phyloP scores from a whole-genome alignment of 2,113 vertebrate species.

The Petrocephalus microphthalmus region DNA sequence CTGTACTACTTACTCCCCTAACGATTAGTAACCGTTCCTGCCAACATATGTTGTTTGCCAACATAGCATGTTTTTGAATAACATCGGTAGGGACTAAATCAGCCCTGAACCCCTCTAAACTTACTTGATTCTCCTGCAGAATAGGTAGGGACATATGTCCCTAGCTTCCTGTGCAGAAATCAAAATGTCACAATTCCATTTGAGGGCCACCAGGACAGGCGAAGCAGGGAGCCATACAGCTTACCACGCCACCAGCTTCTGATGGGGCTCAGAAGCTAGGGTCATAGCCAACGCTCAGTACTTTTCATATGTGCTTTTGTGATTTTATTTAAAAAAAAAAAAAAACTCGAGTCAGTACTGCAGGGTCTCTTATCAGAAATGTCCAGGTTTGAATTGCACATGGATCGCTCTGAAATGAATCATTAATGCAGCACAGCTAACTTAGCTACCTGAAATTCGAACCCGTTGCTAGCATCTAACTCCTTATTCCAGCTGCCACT shows the following conservation, averaged over 20 bases:
- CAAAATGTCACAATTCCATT: not conserved
- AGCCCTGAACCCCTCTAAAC: not conserved
- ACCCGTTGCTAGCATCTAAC: not conserved
- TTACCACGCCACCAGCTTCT: not conserved
- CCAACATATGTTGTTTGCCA: no score
- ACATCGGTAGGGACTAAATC: not conserved
- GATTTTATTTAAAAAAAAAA: not conserved
- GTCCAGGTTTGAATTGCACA: not conserved
- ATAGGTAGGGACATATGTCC: not conserved
- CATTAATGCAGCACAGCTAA: not conserved
- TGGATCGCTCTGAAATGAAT: not conserved
- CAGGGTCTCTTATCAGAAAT: not conserved
- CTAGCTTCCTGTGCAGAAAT: not conserved
- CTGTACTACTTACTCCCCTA: no score
- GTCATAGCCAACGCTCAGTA: not conserved
- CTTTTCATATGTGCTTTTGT: not conserved
- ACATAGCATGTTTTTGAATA: not conserved
- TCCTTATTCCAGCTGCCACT: not conserved
- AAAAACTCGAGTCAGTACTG: not conserved
- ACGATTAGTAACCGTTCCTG: not conserved
- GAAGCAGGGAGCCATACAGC: not conserved
- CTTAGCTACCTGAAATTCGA: not conserved
- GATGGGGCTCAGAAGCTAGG: not conserved
- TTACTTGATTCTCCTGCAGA: not conserved
- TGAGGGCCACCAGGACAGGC: not conserved